A percentile compares a stretch with the other conserved stretches of the same genome.
Evolutionary conservation across 2,888 invertebrate genomes (phyloP).

Genomic region (Herminia tarsipennalis): DNA sequence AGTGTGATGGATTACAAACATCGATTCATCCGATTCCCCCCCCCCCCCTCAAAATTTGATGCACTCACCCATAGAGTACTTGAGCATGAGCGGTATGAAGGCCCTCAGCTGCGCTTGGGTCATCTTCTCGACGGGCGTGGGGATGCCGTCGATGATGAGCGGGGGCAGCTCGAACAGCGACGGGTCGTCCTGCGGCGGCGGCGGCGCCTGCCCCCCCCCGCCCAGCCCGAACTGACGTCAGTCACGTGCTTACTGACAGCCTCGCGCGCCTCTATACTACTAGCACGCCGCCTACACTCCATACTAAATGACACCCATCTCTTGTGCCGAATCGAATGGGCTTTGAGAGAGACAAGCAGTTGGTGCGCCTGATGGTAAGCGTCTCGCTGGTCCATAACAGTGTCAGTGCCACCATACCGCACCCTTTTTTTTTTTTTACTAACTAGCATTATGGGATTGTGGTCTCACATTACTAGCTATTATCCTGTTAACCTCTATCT

Average conservation of each 20-base stretch:
- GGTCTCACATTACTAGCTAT: no score
- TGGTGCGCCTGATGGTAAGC: no score
- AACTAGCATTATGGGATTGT: no score
- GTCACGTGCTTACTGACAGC: conserved; percentile 20
- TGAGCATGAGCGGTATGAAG: conserved; percentile 98
- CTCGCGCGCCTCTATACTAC: conserved; percentile 2
- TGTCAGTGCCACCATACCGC: no score
- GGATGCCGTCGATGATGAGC: conserved; percentile 98
- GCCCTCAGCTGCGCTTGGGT: conserved; percentile 98
- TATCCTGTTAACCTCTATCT: no score
- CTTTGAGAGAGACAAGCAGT: no score
- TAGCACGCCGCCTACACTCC: background rate
- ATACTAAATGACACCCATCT: no score
- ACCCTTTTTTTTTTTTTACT: no score
- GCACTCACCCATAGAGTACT: conserved; percentile 94
- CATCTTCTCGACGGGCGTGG: conserved; percentile 99
- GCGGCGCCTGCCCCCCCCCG: conserved; percentile 77
- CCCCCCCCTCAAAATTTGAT: background rate
- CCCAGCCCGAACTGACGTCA: conserved; percentile 81
- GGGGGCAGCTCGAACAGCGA: conserved; percentile 98
- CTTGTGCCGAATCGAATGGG: no score
- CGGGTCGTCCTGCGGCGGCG: conserved; percentile 92
- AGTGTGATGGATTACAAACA: no score
- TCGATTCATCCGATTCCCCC: no score
- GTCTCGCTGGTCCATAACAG: no score